Percentiles rank a stretch among this genome's conserved stretches.
Evolutionary conservation across 2,113 vertebrate genomes (phyloP).

Genomic region (Panthera uncia): DNA sequence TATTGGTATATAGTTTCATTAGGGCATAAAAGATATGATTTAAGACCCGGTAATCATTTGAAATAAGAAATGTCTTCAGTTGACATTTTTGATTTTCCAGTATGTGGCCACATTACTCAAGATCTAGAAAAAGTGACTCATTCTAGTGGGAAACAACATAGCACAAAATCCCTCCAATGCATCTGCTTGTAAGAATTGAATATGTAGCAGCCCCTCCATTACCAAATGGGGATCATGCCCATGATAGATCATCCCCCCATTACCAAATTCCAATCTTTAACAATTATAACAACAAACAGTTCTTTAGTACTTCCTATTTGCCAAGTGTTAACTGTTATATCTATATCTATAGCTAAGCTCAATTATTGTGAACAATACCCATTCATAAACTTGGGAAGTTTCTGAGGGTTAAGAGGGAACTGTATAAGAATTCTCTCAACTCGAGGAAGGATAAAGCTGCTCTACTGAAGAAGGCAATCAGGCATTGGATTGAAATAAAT

Average conservation of each 20-base stretch:
- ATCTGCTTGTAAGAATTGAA: background rate
- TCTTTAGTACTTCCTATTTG: background rate
- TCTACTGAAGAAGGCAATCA: background rate
- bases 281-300: background rate
- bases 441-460: background rate
- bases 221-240: too few species aligned
- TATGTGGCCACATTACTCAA: background rate
- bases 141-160: background rate
- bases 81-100: background rate
- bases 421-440: background rate
- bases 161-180: rapidly evolving
- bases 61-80: background rate
- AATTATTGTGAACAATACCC: background rate
- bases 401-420: background rate
- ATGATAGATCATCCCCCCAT: background rate
- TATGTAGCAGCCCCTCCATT: background rate
- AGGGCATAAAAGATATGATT: background rate
- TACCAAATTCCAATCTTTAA: background rate
- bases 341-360: background rate
- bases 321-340: background rate
- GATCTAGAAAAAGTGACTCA: background rate
- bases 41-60: background rate
- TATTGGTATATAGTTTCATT: background rate
- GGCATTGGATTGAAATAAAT: background rate
- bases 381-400: background rate